phyloP scores from a whole-genome alignment of 2,888 invertebrate species.

The Prosapia bicincta region DNA sequence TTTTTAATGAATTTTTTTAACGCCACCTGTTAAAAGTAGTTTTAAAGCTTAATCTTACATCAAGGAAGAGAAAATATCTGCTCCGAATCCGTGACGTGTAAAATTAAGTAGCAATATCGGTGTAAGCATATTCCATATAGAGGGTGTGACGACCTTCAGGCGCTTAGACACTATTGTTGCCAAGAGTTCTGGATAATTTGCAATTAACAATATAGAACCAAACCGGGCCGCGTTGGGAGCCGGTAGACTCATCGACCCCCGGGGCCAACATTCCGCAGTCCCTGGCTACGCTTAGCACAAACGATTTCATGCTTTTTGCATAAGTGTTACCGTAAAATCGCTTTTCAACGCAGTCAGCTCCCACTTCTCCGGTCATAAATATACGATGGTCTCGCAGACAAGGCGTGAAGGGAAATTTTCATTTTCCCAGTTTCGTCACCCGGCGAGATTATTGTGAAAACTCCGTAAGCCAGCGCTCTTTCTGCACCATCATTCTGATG shows the following conservation, averaged over 20 bases:
- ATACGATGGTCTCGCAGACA: background rate
- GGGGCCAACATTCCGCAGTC: background rate
- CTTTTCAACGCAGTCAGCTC: conserved; percentile 12
- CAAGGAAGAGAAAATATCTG: background rate
- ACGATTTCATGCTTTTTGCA: conserved; percentile 11
- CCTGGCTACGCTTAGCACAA: background rate
- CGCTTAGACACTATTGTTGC: background rate
- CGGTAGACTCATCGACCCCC: background rate
- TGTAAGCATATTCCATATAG: background rate
- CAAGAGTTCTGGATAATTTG: background rate
- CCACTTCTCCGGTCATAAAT: conserved; percentile 4
- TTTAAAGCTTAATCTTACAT: too few species aligned
- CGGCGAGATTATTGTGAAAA: background rate
- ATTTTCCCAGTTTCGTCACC: background rate
- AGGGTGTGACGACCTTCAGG: background rate
- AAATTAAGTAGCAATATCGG: background rate
- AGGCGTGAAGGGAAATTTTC: background rate
- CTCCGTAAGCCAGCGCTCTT: background rate
- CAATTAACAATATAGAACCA: background rate
- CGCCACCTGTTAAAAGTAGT: too few species aligned
- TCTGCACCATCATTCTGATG: background rate
- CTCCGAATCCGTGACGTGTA: background rate
- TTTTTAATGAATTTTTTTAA: too few species aligned
- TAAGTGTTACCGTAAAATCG: conserved; percentile 11
- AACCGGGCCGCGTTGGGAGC: background rate